Evolutionary conservation across 2,113 vertebrate species (phyloP), one percentile per base, ranked within the genome.

Genomic region (Platichthys stellatus): DNA sequence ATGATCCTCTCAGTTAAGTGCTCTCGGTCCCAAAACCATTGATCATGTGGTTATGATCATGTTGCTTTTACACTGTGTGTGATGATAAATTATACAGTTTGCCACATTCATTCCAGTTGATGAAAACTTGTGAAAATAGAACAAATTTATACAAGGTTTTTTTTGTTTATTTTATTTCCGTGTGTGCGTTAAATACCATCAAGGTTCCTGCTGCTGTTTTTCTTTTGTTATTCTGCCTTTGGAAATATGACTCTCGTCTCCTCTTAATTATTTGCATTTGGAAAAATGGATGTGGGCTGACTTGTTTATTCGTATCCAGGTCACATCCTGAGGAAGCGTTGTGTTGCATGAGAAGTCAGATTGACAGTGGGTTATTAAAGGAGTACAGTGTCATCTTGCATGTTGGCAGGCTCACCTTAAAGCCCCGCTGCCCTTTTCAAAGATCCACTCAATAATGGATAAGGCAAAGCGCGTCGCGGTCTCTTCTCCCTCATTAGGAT

Each of bases 401-500:
- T 73, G 76, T 86, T 82, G 83, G 78, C 80, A 76, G 66, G 35
- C 62, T 77, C 66, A 77, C 82, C 72, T 81, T 71, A 77, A 85
- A 82, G 74, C 82, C 45, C 31, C 6, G 3, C 71, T 83, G 86
- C 72, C 79, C 78, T 89, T 88, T 83, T 66, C 76, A 84, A 84
- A 86, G 78, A 89, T 57, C 65, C 61, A 45, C 51, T 89, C 74
- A 85, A 81, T 87, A 87, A 91, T 91, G 69, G 70, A 88, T 86
- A 61, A 87, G 78, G 60, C 47, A 74, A 82, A 81, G 76, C 82
- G 76, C 69, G 51, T 54, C 4, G 69, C 74, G 31, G 67, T 67
- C 77, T 81, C 86, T 82, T 86, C 81, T 86, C 58, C 72, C 84
- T 91, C 81, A 88, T 90, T 90, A 90, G 64, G 68, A 80, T 78